Base-by-base conservation (phyloP, 2,113 vertebrate genomes). In the Oryzias woworae region DNA sequence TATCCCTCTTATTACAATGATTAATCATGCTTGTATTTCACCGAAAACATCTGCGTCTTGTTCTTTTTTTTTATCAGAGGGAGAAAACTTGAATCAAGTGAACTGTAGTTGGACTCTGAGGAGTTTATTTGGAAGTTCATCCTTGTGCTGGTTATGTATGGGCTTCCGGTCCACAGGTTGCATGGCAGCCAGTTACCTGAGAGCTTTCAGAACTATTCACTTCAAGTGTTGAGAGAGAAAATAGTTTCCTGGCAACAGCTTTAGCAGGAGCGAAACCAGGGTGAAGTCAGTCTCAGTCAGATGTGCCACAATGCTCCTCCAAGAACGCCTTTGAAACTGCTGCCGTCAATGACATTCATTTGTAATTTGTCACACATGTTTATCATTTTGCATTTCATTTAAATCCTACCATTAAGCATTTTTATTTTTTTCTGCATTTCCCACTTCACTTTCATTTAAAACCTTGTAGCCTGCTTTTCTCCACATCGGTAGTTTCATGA, bases 171-270 rank as follows among this genome's bases (percentile, higher is more conserved):
- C 31, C 17, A 62, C 54, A 51, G 58, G 66, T 72, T 68, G 44
- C 58, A 69, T 44, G 80, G 62, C 77, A 77, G 77, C 75, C 71
- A 51, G 73, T 75, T 79, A 82, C 79, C 83, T 85, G 83, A 47
- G 73, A 86, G 62, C 62, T 82, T 79, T 81, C 80, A 83, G 70
- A 71, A 69, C 67, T 68, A 68, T 74, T 84, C 78, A 78, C 89
- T 82, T 88, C 63, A 85, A 85, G 81, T 88, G 90, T 90, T 91
- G 90, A 85, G 77, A 90, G 68, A 77, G 87, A 85, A 91, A 91
- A 89, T 82, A 56, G 89, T 91, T 88, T 91, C 90, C 90, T 77
- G 86, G 90, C 91, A 93, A 92, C 92, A 83, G 88, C 80, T 69
- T 61, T 80, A 84, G 88, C 83, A 75, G 45, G 80, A 80, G 77